These are phyloP conservation scores for Microplitis demolitor DNA, from an alignment of 1,140 invertebrate species.

Conservation along the genomic window DNA sequence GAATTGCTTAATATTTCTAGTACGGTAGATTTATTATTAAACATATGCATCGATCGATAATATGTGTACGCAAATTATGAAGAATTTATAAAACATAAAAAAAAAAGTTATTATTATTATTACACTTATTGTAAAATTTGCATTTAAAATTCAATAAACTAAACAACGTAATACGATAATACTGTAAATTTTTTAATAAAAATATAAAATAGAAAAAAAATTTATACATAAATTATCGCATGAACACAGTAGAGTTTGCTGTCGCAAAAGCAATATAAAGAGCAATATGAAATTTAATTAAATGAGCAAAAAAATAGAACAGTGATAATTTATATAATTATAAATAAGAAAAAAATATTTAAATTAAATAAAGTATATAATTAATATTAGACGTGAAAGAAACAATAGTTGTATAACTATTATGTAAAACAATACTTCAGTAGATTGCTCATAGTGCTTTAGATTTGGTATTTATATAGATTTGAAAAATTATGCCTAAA, in stretches of 20 bases:
- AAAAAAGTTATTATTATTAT: not conserved
- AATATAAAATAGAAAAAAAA: slow-evolving; percentile 20
- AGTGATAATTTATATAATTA: slow-evolving; percentile 36
- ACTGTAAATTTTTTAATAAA: slow-evolving; percentile 7
- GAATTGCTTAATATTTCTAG: no score
- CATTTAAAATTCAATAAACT: no score
- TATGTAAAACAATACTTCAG: slow-evolving; percentile 15
- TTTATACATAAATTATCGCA: slow-evolving; percentile 41
- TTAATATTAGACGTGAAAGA: slow-evolving; percentile 5
- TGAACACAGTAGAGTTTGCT: slow-evolving; percentile 55
- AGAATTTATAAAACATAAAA: not conserved
- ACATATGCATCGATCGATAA: no score
- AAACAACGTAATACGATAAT: not conserved
- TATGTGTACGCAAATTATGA: no score
- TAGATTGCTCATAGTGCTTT: slow-evolving; percentile 4
- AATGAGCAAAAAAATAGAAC: slow-evolving; percentile 39
- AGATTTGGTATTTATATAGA: slow-evolving; percentile 11
- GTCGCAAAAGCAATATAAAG: slow-evolving; percentile 56
- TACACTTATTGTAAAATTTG: not conserved
- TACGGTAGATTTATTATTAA: no score
- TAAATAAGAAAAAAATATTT: slow-evolving; percentile 35
- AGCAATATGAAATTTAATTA: slow-evolving; percentile 53
- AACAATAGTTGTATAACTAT: slow-evolving; percentile 8
- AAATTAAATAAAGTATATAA: slow-evolving; percentile 35
- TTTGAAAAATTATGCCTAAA: not conserved